Percentiles rank a stretch among this genome's conserved stretches.
These are phyloP conservation scores for Lysandra coridon DNA, from an alignment of 2,888 invertebrate species.

Conservation along the genomic window DNA sequence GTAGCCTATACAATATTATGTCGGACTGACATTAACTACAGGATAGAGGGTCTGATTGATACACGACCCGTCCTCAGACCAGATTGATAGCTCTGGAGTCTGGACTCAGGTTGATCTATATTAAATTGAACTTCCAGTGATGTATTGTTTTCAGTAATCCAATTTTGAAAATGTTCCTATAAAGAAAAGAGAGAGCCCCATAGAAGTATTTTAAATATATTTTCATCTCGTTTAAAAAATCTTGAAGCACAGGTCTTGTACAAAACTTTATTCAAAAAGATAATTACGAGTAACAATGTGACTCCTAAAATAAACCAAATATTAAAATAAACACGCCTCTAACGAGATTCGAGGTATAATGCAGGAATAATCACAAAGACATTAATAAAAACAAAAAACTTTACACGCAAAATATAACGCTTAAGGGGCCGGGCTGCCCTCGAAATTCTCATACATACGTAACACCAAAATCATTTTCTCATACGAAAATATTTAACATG, in stretches of 20 bases:
- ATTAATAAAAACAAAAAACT: background rate
- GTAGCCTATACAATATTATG: no score
- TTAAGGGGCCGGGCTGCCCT: no score
- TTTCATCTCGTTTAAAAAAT: no score
- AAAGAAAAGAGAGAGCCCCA: background rate
- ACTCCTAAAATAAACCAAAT: background rate
- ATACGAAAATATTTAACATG: no score
- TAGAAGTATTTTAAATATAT: no score
- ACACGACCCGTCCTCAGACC: background rate
- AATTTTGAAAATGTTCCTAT: background rate
- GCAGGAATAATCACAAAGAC: background rate
- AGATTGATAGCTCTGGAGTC: background rate
- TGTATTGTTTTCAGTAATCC: background rate
- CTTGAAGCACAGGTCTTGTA: no score
- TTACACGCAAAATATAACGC: background rate
- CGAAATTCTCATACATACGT: no score
- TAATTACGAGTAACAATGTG: background rate
- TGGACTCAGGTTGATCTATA: background rate
- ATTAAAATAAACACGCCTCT: background rate
- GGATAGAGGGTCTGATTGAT: background rate
- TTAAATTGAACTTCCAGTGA: background rate
- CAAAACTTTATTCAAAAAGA: background rate
- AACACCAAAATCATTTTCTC: no score
- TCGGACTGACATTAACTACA: background rate
- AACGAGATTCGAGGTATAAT: background rate